A percentile compares a stretch with the other conserved stretches of the same genome.
Evolutionary conservation across 2,113 vertebrate genomes (phyloP).

Genomic region (Thunnus maccoyii): DNA sequence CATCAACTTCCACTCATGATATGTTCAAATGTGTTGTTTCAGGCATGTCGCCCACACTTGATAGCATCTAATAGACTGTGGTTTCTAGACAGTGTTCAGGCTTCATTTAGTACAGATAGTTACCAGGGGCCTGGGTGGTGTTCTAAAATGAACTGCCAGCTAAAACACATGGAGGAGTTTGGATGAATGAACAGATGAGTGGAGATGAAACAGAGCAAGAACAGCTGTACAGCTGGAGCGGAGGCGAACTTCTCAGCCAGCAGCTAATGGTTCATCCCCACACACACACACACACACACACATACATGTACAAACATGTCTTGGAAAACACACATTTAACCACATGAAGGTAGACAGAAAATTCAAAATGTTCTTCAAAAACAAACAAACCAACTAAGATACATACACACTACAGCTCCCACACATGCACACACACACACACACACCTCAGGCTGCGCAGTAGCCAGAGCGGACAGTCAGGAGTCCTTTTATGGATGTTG

Average conservation of each 20-base stretch:
- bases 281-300: constrained; percentile 32
- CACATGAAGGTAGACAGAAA: background rate
- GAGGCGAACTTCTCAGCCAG: constrained; percentile 49
- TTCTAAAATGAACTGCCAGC: constrained; percentile 19
- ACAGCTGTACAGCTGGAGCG: constrained; percentile 57
- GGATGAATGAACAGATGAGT: constrained; percentile 65
- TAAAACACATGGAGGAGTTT: constrained; percentile 42
- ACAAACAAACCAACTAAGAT: background rate
- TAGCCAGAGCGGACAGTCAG: constrained; percentile 10
- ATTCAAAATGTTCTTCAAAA: no score
- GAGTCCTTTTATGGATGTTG: constrained; percentile 67
- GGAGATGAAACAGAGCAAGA: constrained; percentile 64
- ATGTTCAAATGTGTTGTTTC: background rate
- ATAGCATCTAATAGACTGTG: constrained; percentile 16
- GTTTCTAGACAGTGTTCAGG: constrained; percentile 32
- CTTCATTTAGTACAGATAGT: constrained; percentile 30
- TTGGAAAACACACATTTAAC: constrained; percentile 5
- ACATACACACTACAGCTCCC: background rate
- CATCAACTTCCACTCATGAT: background rate
- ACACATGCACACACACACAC: constrained; percentile 9
- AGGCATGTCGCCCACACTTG: background rate
- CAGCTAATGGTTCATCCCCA: constrained; percentile 30
- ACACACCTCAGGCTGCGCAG: constrained; percentile 8
- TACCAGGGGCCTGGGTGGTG: constrained; percentile 28
- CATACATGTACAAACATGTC: constrained; percentile 11